Base-by-base conservation (phyloP, 2,888 invertebrate species). In the Caenorhabditis parvicauda region DNA sequence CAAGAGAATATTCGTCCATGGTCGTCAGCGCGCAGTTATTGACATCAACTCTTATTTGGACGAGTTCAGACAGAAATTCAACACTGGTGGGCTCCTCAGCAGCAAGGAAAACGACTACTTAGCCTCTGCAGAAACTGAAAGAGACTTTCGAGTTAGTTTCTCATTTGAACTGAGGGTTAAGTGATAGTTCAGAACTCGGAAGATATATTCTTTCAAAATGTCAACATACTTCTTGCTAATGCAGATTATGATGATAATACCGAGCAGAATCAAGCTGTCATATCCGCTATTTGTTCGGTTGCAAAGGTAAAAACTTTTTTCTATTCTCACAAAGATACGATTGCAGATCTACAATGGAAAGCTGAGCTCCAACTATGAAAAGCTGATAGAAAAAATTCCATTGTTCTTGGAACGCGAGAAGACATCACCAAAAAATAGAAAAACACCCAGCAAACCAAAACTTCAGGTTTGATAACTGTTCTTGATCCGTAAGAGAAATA, bases 371-470 rank as follows among this genome's bases (percentile, higher is more conserved):
- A n/a, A n/a, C n/a, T n/a, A n/a, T n/a, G 81, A 81, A 72, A 83
- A 84, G 56, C 81, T 86, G 55, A 81, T 89, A 45, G 91, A 91
- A 77, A 86, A 89, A 69, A 89, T 89, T 72, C 89, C 90, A 65
- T 89, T 88, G 57, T 92, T 90, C 83, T 88, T 91, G 49, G 88
- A 89, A 75, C 89, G 89, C 81, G 91, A 91, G 79, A 90, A 90
- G 82, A 88, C n/a, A n/a, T n/a, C 88, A 27, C 67, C 74, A 47
- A 71, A 75, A 42, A 49, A 51, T 41, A 58, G 64, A 43, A 70
- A 70, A 54, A 48, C 64, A 19, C 64, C 65, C n/a, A 54, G 60
- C 24, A 59, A 54, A 48, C n/a, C n/a, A n/a, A n/a, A n/a, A n/a
- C n/a, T n/a, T n/a, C n/a, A n/a, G n/a, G n/a, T n/a, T n/a, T n/a